Evolutionary conservation across 2,888 invertebrate species (phyloP), one percentile per base, ranked within the genome.

Genomic region (Drosophila anomalipes): DNA sequence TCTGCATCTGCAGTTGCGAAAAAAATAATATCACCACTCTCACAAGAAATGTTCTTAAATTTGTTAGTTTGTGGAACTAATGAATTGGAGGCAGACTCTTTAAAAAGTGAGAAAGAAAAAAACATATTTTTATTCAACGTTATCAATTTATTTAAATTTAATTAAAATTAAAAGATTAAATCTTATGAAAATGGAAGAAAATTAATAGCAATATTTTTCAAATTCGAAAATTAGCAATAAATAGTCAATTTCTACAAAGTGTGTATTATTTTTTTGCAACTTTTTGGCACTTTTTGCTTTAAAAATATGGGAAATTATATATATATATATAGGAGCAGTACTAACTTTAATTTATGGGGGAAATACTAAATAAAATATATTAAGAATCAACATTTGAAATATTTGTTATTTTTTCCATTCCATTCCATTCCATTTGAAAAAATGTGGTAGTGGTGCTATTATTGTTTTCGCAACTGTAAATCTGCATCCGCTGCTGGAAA

Each of bases 401-500:
- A n/a, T n/a, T n/a, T n/a, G n/a, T n/a, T n/a, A n/a, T n/a, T n/a
- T n/a, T n/a, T n/a, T n/a, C n/a, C n/a, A n/a, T n/a, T n/a, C n/a
- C n/a, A n/a, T n/a, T n/a, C 19, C 19, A 39, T 9, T n/a, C 9
- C 19, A 7, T 1, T 32, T 33, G 9, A 39, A n/a, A 9, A 39
- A 39, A 9, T 9, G 19, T 39, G 7, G 0, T 0, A 2, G 26
- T 47, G 26, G 47, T 9, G 47, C 16, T 47, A 26, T 47, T 26
- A 26, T 26, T 26, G 26, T 26, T 26, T 16, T 26, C 16, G 26
- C 16, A 47, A 26, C 26, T 47, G 47, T 47, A 26, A 26, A 26
- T 47, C 26, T 26, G 16, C 26, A 47, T 26, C 9, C 4, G 47
- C n/a, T 19, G 28, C 14, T 61, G 74, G 22, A 56, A 64, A 64